Evolutionary conservation across 2,888 invertebrate species (phyloP).

Genomic region (Hybos culiciformis): DNA sequence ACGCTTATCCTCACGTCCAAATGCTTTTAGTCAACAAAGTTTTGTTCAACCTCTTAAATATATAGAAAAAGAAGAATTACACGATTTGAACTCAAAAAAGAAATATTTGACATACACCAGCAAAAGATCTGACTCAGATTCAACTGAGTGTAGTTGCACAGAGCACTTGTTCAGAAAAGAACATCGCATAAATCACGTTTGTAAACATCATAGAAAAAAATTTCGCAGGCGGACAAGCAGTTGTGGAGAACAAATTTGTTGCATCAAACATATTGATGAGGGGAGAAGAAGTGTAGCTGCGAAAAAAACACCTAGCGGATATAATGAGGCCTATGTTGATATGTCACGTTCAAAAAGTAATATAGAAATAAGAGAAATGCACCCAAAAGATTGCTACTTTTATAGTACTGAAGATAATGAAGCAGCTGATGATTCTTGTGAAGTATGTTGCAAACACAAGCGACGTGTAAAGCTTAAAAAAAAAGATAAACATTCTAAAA

Average conservation of each 20-base stretch:
- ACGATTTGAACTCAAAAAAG: slow-evolving; percentile 28
- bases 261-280: too few species aligned
- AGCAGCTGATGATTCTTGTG: slow-evolving; percentile 41
- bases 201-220: slow-evolving; percentile 25
- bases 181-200: slow-evolving; percentile 25
- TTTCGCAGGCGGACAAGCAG: slow-evolving; percentile 31
- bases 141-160: slow-evolving; percentile 25
- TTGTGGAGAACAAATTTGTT: slow-evolving; percentile 32
- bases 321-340: slow-evolving; percentile 23
- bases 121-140: slow-evolving; percentile 29
- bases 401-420: slow-evolving; percentile 31
- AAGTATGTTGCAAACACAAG: slow-evolving; percentile 35
- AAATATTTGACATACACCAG: slow-evolving; percentile 31
- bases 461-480: slow-evolving; percentile 34
- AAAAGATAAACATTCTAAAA: slow-evolving; percentile 36
- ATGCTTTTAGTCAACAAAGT: slow-evolving; percentile 31
- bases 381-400: slow-evolving; percentile 25
- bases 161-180: slow-evolving; percentile 29
- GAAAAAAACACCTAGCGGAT: too few species aligned
- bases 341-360: slow-evolving; percentile 36
- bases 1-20: slow-evolving; percentile 27
- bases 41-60: slow-evolving; percentile 31
- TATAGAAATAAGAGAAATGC: slow-evolving; percentile 30
- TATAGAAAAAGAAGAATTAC: slow-evolving; percentile 30
- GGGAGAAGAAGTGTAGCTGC: too few species aligned